phyloP scores from a whole-genome alignment of 2,888 invertebrate species.

The Drosophila sordidula region DNA sequence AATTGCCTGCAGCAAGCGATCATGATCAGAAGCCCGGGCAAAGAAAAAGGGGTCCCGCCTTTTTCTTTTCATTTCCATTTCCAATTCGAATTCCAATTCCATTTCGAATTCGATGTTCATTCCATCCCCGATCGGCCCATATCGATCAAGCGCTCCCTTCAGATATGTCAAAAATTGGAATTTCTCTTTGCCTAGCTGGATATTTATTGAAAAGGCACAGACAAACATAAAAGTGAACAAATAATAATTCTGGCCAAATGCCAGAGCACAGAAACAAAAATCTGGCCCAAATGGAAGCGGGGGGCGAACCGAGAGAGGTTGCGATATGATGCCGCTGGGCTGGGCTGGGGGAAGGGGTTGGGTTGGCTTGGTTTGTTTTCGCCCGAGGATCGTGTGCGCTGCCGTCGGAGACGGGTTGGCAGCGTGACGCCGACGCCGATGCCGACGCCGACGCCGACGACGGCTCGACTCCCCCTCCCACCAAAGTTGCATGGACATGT shows the following conservation, averaged over 20 bases:
- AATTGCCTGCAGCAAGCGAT: conserved; percentile 45
- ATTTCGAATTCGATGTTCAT: conserved; percentile 9
- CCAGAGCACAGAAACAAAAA: conserved; percentile 64
- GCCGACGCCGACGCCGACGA: neutral
- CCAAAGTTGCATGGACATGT: conserved; percentile 55
- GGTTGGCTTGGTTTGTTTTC: conserved; percentile 12
- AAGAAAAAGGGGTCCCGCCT: conserved; percentile 4
- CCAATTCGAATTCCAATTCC: conserved; percentile 18
- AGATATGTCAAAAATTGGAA: conserved; percentile 71
- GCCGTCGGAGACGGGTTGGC: conserved; percentile 39
- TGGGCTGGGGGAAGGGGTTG: neutral
- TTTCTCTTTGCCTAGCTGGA: conserved; percentile 51
- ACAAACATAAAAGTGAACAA: conserved; percentile 79
- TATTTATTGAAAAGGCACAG: conserved; percentile 79
- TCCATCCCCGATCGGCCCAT: conserved; percentile 18
- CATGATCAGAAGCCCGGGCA: neutral
- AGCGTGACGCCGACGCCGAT: conserved; percentile 35
- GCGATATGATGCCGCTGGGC: conserved; percentile 14
- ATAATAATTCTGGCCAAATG: conserved; percentile 78
- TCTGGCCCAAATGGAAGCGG: conserved; percentile 30
- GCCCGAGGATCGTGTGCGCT: conserved; percentile 14
- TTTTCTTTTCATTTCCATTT: conserved; percentile 23
- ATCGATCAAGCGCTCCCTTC: conserved; percentile 53
- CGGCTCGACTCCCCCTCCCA: conserved; percentile 40
- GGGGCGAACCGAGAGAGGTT: conserved; percentile 19